phyloP scores from a whole-genome alignment of 1,140 invertebrate species.

The Andrena cerasifolii region DNA sequence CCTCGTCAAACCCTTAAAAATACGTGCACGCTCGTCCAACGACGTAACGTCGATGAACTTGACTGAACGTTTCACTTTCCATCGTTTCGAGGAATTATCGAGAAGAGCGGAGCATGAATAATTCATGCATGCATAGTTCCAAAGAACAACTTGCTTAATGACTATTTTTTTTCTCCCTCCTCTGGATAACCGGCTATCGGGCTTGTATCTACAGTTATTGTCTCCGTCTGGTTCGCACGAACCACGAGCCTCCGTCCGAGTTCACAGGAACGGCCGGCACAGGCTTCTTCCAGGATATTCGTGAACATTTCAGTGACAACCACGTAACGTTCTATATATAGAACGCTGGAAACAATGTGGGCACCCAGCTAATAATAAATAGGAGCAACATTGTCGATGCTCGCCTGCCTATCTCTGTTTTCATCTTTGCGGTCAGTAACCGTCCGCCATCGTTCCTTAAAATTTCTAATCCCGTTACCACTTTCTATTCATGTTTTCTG shows the following conservation, averaged over 20 bases:
- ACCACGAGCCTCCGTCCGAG: conserved; percentile 46
- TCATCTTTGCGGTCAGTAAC: conserved; percentile 44
- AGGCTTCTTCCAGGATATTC: not conserved
- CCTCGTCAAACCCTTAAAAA: too few species aligned
- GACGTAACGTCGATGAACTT: conserved; percentile 60
- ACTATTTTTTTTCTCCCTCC: conserved; percentile 45
- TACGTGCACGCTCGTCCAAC: not conserved
- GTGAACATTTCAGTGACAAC: not conserved
- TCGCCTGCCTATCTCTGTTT: conserved; percentile 22
- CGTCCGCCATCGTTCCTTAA: conserved; percentile 28
- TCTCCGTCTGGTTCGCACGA: conserved; percentile 24
- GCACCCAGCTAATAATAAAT: not conserved
- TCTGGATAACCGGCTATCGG: conserved; percentile 29
- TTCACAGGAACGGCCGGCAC: not conserved
- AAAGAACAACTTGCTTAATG: conserved; percentile 66
- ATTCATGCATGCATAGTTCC: conserved; percentile 66
- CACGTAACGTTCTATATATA: not conserved
- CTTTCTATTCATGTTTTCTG: conserved; percentile 31
- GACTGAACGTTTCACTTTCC: conserved; percentile 66
- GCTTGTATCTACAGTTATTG: conserved; percentile 50
- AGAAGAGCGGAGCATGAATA: conserved; percentile 65
- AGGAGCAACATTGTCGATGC: not conserved
- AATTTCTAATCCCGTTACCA: conserved; percentile 30
- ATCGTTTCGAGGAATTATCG: conserved; percentile 56
- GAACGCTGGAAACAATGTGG: not conserved